These are phyloP conservation scores for Lytechinus variegatus DNA, from an alignment of 35 echinoderm and acorn worm species.

Conservation along the genomic window DNA sequence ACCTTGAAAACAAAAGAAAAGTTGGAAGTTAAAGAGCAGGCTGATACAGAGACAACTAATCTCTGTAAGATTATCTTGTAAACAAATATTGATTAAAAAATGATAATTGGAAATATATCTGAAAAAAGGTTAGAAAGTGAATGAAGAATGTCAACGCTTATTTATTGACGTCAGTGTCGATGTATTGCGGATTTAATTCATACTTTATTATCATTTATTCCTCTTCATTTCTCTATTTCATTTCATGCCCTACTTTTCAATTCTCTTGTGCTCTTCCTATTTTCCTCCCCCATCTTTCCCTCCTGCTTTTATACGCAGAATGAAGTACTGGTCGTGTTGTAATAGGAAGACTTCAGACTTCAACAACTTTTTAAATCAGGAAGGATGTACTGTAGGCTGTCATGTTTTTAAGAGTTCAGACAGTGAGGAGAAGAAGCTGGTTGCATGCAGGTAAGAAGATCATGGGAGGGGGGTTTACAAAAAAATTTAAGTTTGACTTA, in stretches of 20 bases:
- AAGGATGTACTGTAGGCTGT: conserved; percentile 76
- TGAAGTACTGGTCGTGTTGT: conserved; percentile 99
- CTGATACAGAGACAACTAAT: too few relatives aligned
- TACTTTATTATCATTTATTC: not conserved
- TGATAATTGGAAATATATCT: too few relatives aligned
- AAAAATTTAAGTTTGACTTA: too few relatives aligned
- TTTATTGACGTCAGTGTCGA: too few relatives aligned
- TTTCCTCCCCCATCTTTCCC: not conserved
- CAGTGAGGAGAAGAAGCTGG: conserved; percentile 65
- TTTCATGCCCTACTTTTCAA: not conserved
- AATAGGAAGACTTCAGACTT: conserved; percentile 88
- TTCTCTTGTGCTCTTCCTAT: not conserved
- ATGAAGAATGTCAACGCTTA: too few relatives aligned
- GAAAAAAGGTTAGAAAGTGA: too few relatives aligned
- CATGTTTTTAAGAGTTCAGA: conserved; percentile 75
- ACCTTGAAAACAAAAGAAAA: too few relatives aligned
- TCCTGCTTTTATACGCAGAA: conserved; percentile 64
- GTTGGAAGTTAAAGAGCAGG: too few relatives aligned
- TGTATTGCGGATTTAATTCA: too few relatives aligned
- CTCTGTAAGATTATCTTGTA: too few relatives aligned
- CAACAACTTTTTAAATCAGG: conserved; percentile 89
- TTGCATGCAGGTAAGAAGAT: conserved; percentile 74
- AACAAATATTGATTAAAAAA: too few relatives aligned
- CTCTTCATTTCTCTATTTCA: not conserved
- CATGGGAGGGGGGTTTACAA: too few relatives aligned